Evolutionary conservation across 2,797 vertebrate species (phyloP), one percentile per base, ranked within the genome.

Genomic region (Eremophila alpestris): DNA sequence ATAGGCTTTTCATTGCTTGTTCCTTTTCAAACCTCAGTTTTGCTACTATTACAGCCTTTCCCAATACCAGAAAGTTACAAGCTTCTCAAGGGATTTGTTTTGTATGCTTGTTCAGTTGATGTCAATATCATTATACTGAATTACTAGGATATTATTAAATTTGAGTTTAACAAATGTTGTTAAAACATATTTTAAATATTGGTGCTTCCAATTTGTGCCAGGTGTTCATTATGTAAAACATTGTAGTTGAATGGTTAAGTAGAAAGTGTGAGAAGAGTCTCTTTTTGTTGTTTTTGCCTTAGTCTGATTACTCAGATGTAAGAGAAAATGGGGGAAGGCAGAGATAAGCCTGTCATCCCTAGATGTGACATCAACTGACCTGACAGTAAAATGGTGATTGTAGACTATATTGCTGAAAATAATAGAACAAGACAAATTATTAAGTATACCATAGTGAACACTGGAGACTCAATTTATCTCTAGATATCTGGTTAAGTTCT

Each of bases 131-230:
- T 87, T 92, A 54, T 21, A 60, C 17, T 63, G 45, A 95, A 94
- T 92, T 82, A 90, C 32, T 18, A 81, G 56, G 46, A 69, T 68
- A 82, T 65, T 79, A 92, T 78, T 74, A 90, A 87, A 94, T 78
- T 11, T 69, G 40, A 84, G 54, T 93, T 89, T 80, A 93, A 71
- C 24, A 81, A 93, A 83, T 82, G 17, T 67, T 83, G 63, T 68
- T 83, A 74, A 49, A 90, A 54, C 54, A 17, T 58, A 17, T 64
- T 87, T 92, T 79, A 79, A 70, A 74, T 70, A 64, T 65, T 43
- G 23, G 6, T 46, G 14, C 19, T 87, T 68, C 58, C 49, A 82
- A 38, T 71, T 90, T 80, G 20, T 73, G 32, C 32, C 75, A 90
- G 38, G 11, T 84, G 45, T 52, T 87, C 82, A 62, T 62, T 77